Evolutionary conservation across 2,797 vertebrate species (phyloP).

Genomic region (Rousettus madagascariensis): DNA sequence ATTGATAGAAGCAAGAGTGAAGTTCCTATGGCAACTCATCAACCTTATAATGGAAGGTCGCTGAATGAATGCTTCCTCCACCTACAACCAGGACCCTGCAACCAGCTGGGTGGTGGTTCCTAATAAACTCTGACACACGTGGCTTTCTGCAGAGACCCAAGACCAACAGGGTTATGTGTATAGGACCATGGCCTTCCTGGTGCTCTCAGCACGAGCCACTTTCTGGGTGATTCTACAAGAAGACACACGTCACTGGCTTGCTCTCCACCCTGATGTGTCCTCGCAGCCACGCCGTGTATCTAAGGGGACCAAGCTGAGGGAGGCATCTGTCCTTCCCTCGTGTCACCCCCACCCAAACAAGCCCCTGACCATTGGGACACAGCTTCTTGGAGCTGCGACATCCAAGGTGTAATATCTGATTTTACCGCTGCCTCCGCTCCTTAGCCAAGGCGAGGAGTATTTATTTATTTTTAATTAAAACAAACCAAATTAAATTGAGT

Average conservation of each 20-base stretch:
- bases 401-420: not conserved
- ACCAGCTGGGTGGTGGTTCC: not conserved
- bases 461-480: conserved; percentile 47
- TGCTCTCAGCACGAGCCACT: not conserved
- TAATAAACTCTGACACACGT: not conserved
- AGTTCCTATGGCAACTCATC: not conserved
- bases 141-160: not conserved
- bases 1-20: not conserved
- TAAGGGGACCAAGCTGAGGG: not conserved
- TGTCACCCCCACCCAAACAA: not conserved
- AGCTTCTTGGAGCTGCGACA: not conserved
- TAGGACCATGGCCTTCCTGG: not conserved
- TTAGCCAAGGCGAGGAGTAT: not conserved
- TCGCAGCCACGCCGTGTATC: not conserved
- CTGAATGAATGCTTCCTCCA: not conserved
- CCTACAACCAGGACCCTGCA: not conserved
- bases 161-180: no score
- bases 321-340: rapidly evolving
- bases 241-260: not conserved
- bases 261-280: rapidly evolving
- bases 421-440: not conserved
- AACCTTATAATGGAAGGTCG: not conserved
- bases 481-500: conserved; percentile 15
- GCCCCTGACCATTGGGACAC: not conserved
- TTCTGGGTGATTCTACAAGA: not conserved